These are phyloP conservation scores for Semotilus atromaculatus DNA, from an alignment of 2,797 vertebrate genomes.

Conservation along the genomic window DNA sequence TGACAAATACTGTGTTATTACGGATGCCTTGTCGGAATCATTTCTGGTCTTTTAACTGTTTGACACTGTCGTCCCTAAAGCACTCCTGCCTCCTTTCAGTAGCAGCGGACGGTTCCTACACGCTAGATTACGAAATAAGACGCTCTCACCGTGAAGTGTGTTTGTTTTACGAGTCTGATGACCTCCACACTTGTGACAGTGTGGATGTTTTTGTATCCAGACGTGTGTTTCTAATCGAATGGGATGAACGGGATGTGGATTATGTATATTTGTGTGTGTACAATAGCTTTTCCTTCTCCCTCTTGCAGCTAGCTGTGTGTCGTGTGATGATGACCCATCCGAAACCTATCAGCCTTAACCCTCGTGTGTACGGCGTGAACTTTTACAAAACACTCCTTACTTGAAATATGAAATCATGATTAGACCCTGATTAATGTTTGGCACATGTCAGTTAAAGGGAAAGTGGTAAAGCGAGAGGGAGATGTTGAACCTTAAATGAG, in stretches of 20 bases:
- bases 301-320: conserved; percentile 46
- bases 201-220: conserved; percentile 49
- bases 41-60: conserved; percentile 73
- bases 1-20: conserved; percentile 71
- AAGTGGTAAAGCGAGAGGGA: neutral
- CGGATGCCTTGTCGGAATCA: conserved; percentile 72
- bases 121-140: conserved; percentile 55
- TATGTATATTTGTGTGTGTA: conserved; percentile 59
- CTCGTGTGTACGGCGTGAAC: neutral
- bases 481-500: neutral
- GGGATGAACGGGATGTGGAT: conserved; percentile 23
- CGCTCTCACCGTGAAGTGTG: conserved; percentile 69
- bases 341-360: conserved; percentile 47
- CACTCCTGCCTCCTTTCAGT: conserved; percentile 50
- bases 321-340: conserved; percentile 33
- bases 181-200: conserved; percentile 34
- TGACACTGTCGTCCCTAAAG: conserved; percentile 58
- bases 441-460: conserved; percentile 2
- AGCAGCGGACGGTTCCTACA: conserved; percentile 60
- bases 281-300: conserved; percentile 57
- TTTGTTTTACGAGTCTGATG: conserved; percentile 42
- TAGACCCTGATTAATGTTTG: conserved; percentile 12
- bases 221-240: conserved; percentile 28
- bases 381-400: conserved; percentile 24
- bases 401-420: conserved; percentile 31